Conservation (phyloP, 2,888 invertebrate genomes). For the Xylota segnis region DNA sequence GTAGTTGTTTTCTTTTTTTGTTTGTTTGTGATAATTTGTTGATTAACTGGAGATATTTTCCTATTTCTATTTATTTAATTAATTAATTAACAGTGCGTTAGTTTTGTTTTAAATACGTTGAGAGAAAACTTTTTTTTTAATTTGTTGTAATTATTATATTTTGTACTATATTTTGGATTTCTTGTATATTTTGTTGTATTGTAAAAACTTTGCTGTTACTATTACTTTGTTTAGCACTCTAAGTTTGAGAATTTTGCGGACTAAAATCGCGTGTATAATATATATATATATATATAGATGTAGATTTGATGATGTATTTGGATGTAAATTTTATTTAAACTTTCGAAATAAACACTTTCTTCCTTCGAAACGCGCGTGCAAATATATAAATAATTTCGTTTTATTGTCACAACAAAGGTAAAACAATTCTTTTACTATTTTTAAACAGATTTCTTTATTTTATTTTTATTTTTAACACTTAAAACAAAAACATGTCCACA, state of each 20-base stretch:
- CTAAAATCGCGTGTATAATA: conserved; percentile 72
- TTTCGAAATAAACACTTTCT: conserved; percentile 49
- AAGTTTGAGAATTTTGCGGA: conserved; percentile 66
- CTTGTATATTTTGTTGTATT: conserved; percentile 68
- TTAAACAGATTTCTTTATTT: conserved; percentile 34
- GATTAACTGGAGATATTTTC: conserved; percentile 64
- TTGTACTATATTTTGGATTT: conserved; percentile 77
- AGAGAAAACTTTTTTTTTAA: conserved; percentile 62
- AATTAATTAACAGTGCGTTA: conserved; percentile 75
- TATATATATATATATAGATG: conserved; percentile 46
- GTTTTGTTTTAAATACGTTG: conserved; percentile 73
- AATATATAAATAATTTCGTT: conserved; percentile 51
- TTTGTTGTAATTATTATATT: conserved; percentile 73
- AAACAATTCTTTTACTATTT: conserved; percentile 40
- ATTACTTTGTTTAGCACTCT: conserved; percentile 62
- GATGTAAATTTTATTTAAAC: conserved; percentile 64
- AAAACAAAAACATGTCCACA: conserved; percentile 46
- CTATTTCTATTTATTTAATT: conserved; percentile 63
- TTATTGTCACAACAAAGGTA: conserved; percentile 72
- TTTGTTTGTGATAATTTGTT: conserved; percentile 71
- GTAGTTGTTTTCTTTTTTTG: conserved; percentile 72
- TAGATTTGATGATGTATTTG: conserved; percentile 58
- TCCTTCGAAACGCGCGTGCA: conserved; percentile 61
- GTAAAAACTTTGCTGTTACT: conserved; percentile 70
- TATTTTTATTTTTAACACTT: conserved; percentile 45